phyloP scores from a whole-genome alignment of 2,888 invertebrate genomes.

The Tetropium fuscum region DNA sequence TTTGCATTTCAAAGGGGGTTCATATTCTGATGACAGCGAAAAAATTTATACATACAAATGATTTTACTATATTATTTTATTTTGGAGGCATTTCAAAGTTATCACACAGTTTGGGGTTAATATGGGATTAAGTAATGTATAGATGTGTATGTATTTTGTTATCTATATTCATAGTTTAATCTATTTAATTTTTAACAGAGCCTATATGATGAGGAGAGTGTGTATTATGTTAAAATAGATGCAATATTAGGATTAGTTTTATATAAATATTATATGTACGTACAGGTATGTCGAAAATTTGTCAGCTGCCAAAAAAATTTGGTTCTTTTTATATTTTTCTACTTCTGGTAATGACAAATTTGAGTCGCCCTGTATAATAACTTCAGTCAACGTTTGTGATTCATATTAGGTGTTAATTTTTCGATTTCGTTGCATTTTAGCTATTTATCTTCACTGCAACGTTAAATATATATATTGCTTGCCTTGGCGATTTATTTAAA shows the following conservation, averaged over 20 bases:
- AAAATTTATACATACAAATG: too few species aligned
- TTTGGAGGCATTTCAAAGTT: too few species aligned
- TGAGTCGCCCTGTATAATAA: slow-evolving; percentile 12
- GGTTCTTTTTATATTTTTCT: too few species aligned
- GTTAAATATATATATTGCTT: slow-evolving; percentile 6
- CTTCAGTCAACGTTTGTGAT: slow-evolving; percentile 16
- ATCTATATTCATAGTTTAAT: slow-evolving; percentile 3
- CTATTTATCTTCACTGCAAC: background rate
- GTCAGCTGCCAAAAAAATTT: too few species aligned
- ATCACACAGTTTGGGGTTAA: too few species aligned
- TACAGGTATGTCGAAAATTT: too few species aligned
- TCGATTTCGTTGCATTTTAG: background rate
- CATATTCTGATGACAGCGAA: too few species aligned
- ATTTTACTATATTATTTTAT: too few species aligned
- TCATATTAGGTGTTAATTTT: background rate
- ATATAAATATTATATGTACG: background rate
- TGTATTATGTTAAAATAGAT: slow-evolving; percentile 2
- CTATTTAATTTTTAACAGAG: background rate
- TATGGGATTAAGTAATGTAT: too few species aligned
- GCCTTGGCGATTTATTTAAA: too few species aligned
- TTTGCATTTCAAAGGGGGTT: too few species aligned
- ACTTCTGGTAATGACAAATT: too few species aligned
- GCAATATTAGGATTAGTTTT: slow-evolving; percentile 17
- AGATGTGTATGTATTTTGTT: slow-evolving; percentile 14
- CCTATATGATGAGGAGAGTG: background rate